Percentiles rank a stretch among this genome's conserved stretches.
phyloP scores from a whole-genome alignment of 2,888 invertebrate genomes.

The Dryococelus australis region DNA sequence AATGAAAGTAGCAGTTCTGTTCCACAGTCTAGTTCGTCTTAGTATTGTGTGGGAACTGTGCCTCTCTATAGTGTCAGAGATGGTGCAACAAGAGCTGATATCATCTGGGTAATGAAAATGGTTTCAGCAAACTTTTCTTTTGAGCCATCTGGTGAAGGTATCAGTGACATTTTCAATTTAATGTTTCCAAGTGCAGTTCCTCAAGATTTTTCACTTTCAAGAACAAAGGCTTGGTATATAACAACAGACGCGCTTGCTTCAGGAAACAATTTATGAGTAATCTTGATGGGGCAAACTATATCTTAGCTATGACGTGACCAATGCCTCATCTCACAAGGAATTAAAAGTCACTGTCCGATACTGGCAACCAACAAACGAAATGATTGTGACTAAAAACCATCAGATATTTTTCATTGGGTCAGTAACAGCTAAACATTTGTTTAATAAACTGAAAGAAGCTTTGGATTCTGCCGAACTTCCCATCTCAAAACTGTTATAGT shows the following conservation, averaged over 20 bases:
- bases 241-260: neutral
- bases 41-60: too few species aligned
- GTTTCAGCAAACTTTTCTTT: neutral
- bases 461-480: neutral
- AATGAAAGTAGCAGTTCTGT: too few species aligned
- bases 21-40: too few species aligned
- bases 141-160: neutral
- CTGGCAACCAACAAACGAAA: neutral
- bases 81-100: too few species aligned
- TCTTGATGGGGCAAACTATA: neutral
- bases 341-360: neutral
- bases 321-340: neutral
- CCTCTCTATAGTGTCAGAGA: too few species aligned
- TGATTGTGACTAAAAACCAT: neutral
- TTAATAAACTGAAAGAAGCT: neutral
- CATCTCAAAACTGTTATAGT: neutral
- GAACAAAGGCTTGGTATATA: neutral
- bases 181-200: conserved; percentile 11
- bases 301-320: too few species aligned
- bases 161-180: neutral
- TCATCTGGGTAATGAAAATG: neutral
- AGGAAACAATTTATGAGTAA: neutral
- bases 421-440: too few species aligned
- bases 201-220: neutral
- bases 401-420: neutral